Conservation (phyloP, 1,140 invertebrate genomes). For the Meloidogyne exigua region DNA sequence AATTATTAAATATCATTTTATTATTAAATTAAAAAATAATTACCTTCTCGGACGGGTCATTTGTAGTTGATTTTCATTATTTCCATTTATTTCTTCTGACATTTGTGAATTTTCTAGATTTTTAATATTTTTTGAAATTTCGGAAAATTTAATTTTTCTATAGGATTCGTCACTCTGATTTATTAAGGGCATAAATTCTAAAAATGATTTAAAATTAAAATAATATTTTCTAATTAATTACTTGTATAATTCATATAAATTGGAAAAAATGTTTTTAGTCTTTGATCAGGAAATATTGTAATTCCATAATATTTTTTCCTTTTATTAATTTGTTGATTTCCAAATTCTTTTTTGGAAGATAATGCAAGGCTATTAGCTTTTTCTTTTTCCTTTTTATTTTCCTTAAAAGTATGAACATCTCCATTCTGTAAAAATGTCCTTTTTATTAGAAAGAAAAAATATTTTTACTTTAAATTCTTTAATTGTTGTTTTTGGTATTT, state of each 20-base stretch:
- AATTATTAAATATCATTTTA: background rate
- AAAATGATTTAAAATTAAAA: background rate
- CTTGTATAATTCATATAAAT: no score
- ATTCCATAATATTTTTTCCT: background rate
- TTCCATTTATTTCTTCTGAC: background rate
- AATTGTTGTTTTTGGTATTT: background rate
- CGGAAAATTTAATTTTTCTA: background rate
- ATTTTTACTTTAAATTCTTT: background rate
- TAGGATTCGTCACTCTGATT: background rate
- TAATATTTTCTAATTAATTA: no score
- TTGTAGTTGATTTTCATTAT: background rate
- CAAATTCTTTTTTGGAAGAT: background rate
- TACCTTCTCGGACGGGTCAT: background rate
- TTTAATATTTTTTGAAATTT: background rate
- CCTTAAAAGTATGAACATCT: background rate
- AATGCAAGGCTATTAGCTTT: no score
- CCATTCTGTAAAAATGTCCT: background rate
- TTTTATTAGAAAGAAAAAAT: background rate
- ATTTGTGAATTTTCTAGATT: background rate
- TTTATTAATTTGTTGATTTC: background rate
- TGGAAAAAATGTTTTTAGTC: background rate
- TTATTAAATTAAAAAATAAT: background rate
- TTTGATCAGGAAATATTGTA: background rate
- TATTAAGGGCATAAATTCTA: background rate
- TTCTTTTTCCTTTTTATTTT: background rate